Evolutionary conservation across 2,113 vertebrate species (phyloP).

Genomic region (Paraplagusia blochii): DNA sequence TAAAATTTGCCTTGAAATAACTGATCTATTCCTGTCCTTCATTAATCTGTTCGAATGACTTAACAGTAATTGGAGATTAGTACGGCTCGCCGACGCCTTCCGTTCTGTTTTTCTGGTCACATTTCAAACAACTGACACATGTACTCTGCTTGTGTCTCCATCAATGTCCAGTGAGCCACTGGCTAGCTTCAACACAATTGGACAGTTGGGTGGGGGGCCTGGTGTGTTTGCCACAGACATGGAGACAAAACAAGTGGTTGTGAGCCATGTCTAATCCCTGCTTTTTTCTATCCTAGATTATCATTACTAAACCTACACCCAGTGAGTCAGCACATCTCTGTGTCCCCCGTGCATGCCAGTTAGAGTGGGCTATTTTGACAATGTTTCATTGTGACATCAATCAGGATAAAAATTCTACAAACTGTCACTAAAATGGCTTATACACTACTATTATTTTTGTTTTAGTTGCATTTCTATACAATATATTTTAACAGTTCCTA

Average conservation of each 20-base stretch:
- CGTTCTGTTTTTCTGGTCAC: conserved; percentile 14
- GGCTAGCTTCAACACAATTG: conserved; percentile 51
- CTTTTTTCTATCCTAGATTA: conserved; percentile 75
- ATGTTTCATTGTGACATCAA: too few relatives aligned
- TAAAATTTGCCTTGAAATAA: too few relatives aligned
- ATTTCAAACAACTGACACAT: conserved; percentile 73
- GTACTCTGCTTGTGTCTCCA: conserved; percentile 37
- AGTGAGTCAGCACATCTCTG: conserved; percentile 80
- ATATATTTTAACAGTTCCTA: too few relatives aligned
- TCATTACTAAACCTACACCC: conserved; percentile 67
- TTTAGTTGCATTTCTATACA: too few relatives aligned
- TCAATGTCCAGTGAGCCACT: conserved; percentile 51
- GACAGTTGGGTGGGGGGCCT: conserved; percentile 38
- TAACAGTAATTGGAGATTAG: conserved; percentile 15
- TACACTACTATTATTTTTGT: too few relatives aligned
- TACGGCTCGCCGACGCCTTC: conserved; percentile 19
- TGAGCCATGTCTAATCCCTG: conserved; percentile 68
- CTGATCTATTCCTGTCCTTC: background rate
- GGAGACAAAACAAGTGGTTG: conserved; percentile 30
- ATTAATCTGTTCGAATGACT: background rate
- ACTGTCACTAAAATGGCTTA: too few relatives aligned
- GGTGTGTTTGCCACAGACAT: conserved; percentile 48
- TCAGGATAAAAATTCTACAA: too few relatives aligned
- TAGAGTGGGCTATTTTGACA: too few relatives aligned
- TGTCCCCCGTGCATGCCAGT: conserved; percentile 15